Evolutionary conservation across 2,797 vertebrate genomes (phyloP).

Genomic region (Microcaecilia unicolor): DNA sequence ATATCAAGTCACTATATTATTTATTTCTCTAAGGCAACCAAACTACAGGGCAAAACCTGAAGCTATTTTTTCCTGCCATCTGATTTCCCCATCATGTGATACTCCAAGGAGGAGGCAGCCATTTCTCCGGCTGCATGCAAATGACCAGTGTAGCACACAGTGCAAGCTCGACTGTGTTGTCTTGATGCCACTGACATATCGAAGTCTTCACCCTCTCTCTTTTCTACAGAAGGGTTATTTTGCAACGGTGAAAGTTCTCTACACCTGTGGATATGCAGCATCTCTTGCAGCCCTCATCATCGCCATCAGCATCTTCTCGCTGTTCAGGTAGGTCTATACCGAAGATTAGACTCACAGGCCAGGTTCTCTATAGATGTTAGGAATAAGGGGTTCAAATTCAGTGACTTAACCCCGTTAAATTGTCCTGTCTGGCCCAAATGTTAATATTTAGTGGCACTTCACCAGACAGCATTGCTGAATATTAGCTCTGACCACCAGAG

Average conservation of each 20-base stretch:
- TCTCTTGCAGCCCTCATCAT: conserved; percentile 32
- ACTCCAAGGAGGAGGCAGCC: background rate
- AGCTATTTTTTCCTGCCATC: background rate
- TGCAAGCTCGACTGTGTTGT: background rate
- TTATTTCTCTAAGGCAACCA: no score
- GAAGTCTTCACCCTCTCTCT: background rate
- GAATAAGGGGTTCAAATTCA: no score
- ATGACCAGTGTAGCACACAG: fast-evolving
- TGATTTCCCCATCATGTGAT: fast-evolving
- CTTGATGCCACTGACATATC: background rate
- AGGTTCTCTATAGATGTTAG: no score
- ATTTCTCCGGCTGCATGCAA: background rate
- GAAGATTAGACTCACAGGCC: no score
- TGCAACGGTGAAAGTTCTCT: conserved; percentile 39
- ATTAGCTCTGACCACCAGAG: no score
- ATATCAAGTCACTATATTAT: no score
- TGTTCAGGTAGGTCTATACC: conserved; percentile 42
- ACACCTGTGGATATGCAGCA: conserved; percentile 34
- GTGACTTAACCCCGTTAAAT: no score
- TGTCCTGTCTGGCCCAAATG: no score
- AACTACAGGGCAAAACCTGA: background rate
- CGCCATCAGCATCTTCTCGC: conserved; percentile 37
- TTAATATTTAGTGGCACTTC: no score
- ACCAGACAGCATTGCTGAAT: no score
- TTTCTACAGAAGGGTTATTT: conserved; percentile 30